Conservation (phyloP, 2,797 vertebrate genomes). For the Botia almorhae region DNA sequence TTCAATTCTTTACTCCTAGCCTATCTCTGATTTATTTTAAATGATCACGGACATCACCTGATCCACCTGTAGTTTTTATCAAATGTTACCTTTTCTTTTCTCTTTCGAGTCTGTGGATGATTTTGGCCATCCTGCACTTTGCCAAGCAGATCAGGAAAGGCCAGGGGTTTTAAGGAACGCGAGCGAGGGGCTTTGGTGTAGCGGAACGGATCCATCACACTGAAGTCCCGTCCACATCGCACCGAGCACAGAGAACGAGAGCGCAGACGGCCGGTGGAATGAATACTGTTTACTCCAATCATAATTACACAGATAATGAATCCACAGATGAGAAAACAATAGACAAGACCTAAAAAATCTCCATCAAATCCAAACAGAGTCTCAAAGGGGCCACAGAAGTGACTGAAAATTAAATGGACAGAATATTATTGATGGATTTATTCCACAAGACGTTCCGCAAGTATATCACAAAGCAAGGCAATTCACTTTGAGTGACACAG, state of each 20-base stretch:
- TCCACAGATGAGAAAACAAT: neutral
- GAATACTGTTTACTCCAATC: conserved; percentile 95
- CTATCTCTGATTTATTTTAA: neutral
- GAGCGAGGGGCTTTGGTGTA: conserved; percentile 92
- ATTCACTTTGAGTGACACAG: conserved; percentile 7
- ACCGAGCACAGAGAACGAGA: conserved; percentile 93
- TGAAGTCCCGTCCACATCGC: conserved; percentile 87
- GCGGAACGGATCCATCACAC: conserved; percentile 88
- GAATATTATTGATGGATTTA: neutral
- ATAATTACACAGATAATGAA: conserved; percentile 66
- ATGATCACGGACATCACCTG: neutral
- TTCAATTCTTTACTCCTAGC: neutral
- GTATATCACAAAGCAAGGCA: neutral
- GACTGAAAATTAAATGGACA: neutral
- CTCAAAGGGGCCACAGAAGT: neutral
- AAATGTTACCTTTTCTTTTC: conserved; percentile 77
- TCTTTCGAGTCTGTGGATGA: conserved; percentile 87
- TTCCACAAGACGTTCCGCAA: neutral
- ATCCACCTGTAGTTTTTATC: neutral
- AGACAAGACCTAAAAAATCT: neutral
- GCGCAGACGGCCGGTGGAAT: conserved; percentile 86
- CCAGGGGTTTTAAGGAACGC: conserved; percentile 91
- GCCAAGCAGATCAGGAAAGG: conserved; percentile 92
- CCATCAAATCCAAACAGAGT: neutral
- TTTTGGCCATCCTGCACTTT: conserved; percentile 80